A percentile compares a stretch with the other conserved stretches of the same genome.
Conservation (phyloP, 92 coral and sea anemone genomes). For the Nematostella vectensis region DNA sequence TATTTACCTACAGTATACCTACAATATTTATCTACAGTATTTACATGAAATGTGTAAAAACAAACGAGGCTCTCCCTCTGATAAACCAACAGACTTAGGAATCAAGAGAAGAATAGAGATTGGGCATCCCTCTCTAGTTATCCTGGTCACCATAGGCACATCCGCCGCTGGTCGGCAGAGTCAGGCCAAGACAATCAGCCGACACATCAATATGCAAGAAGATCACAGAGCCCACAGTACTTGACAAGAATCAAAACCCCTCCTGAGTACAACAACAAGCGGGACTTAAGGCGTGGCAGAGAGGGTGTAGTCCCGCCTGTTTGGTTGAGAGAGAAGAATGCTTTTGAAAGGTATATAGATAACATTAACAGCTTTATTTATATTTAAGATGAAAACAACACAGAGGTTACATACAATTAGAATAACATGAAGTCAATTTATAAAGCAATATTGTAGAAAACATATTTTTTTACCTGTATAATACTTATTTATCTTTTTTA, state of each 20-base stretch:
- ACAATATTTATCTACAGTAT: not conserved
- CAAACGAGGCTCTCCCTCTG: too few relatives aligned
- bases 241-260: conserved; percentile 44
- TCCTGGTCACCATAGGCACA: too few relatives aligned
- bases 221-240: conserved; percentile 5
- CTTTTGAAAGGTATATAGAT: conserved; percentile 22
- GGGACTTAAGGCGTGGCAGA: conserved; percentile 28
- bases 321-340: conserved; percentile 4
- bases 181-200: conserved; percentile 14
- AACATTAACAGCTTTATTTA: not conserved
- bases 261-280: conserved; percentile 32
- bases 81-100: conserved; percentile 32
- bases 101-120: conserved; percentile 33
- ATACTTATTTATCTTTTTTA: too few relatives aligned
- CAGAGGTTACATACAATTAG: too few relatives aligned
- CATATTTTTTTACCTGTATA: too few relatives aligned
- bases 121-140: conserved; percentile 18
- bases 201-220: not conserved
- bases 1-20: too few relatives aligned
- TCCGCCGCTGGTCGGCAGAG: conserved; percentile 59
- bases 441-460: too few relatives aligned
- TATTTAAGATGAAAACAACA: not conserved
- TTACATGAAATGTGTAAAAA: not conserved
- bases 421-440: too few relatives aligned
- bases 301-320: conserved; percentile 42